A percentile compares a stretch with the other conserved stretches of the same genome.
These are phyloP conservation scores for Cyclura pinguis DNA, from an alignment of 2,797 vertebrate species.

Conservation along the genomic window DNA sequence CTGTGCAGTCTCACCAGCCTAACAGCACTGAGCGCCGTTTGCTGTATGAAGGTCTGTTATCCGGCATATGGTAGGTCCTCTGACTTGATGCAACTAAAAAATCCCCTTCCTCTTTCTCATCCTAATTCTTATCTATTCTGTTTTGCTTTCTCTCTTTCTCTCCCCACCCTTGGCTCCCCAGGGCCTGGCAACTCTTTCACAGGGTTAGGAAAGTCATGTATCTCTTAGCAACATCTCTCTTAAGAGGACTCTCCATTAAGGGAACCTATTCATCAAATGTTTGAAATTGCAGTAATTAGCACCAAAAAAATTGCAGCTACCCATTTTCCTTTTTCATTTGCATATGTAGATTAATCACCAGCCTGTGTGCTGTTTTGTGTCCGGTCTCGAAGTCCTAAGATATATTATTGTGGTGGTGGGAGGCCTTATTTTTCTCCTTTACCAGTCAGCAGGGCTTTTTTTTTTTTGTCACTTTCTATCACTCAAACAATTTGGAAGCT, in stretches of 20 bases:
- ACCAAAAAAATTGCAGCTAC: conserved; percentile 10
- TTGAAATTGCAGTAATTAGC: conserved; percentile 39
- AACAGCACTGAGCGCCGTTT: conserved; percentile 78
- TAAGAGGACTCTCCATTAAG: conserved; percentile 5
- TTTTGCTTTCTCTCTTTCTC: not conserved
- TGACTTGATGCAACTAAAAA: rapidly evolving
- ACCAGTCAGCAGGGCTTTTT: not conserved
- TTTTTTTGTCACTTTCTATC: not conserved
- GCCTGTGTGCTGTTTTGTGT: conserved; percentile 15
- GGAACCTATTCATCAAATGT: conserved; percentile 12
- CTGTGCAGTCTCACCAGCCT: conserved; percentile 74
- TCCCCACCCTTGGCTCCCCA: no score
- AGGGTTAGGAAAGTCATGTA: not conserved
- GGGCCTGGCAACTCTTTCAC: not conserved
- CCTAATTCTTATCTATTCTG: not conserved
- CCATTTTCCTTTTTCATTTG: conserved; percentile 33
- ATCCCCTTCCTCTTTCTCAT: not conserved
- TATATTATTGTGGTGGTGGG: not conserved
- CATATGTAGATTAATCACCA: not conserved
- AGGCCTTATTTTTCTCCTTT: not conserved
- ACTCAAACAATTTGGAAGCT: not conserved
- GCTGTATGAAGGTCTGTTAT: conserved; percentile 91
- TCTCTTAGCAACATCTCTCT: conserved; percentile 36
- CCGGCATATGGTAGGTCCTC: conserved; percentile 84
- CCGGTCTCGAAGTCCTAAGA: conserved; percentile 6